phyloP scores from a whole-genome alignment of 2,113 vertebrate species.

The Neodon shergylaensis region DNA sequence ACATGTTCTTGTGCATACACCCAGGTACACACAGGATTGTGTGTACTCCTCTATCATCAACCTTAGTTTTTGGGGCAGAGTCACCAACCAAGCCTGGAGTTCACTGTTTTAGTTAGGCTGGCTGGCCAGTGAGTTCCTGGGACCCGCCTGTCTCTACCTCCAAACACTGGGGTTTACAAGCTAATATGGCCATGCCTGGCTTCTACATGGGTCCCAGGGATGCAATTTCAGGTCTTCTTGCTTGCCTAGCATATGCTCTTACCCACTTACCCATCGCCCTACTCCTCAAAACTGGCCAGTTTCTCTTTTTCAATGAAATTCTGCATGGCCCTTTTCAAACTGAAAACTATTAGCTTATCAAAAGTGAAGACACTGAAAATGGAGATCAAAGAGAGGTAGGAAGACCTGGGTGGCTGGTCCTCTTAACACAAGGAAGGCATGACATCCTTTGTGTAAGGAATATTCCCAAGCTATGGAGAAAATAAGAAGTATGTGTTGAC shows the following conservation, averaged over 20 bases:
- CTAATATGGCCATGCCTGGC: background rate
- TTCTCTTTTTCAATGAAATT: background rate
- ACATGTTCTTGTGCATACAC: too few relatives aligned
- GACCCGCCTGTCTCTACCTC: background rate
- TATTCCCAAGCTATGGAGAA: background rate
- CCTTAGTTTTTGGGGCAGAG: background rate
- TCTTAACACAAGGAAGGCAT: rapidly evolving
- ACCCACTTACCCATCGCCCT: too few relatives aligned
- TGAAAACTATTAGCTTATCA: background rate
- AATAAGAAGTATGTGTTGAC: background rate
- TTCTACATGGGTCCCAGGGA: background rate
- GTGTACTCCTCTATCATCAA: background rate
- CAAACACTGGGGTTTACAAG: background rate
- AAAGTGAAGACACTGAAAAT: background rate
- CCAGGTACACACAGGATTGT: background rate
- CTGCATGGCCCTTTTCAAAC: background rate
- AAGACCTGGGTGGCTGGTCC: background rate
- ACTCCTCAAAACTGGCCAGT: background rate
- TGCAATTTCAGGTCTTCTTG: too few relatives aligned
- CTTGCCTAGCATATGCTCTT: background rate
- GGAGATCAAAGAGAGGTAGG: background rate
- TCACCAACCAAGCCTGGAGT: background rate
- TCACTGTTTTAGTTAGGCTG: background rate
- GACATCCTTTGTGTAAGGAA: rapidly evolving
- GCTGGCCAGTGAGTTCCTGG: background rate